Conservation (phyloP, 2,888 invertebrate genomes). For the Phyto melanocephala region DNA sequence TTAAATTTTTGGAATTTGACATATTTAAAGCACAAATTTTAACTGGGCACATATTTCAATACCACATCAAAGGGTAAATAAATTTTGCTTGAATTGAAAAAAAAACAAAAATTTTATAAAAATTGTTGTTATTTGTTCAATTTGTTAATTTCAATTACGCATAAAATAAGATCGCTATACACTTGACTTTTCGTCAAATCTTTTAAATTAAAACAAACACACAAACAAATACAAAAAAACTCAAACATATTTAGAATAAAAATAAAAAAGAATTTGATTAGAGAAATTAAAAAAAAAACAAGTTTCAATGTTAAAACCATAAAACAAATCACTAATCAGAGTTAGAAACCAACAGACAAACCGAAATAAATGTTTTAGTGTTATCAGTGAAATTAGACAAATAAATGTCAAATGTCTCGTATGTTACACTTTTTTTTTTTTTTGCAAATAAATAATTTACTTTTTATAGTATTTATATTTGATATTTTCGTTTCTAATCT, state of each 20-base stretch:
- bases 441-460: slow-evolving; percentile 14
- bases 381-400: slow-evolving; percentile 50
- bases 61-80: no score
- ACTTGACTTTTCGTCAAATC: slow-evolving; percentile 71
- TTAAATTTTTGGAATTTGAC: no score
- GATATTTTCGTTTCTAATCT: slow-evolving; percentile 47
- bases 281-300: slow-evolving; percentile 21
- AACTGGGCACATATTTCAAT: no score
- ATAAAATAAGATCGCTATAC: slow-evolving; percentile 74
- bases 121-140: slow-evolving; percentile 63
- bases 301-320: slow-evolving; percentile 44
- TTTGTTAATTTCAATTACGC: slow-evolving; percentile 76
- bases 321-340: slow-evolving; percentile 25
- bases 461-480: neutral
- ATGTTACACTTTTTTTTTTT: neutral
- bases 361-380: neutral
- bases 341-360: neutral
- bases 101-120: slow-evolving; percentile 62
- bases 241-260: neutral
- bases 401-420: slow-evolving; percentile 24
- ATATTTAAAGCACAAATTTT: no score
- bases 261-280: slow-evolving; percentile 11
- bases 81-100: no score
- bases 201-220: no score
- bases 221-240: slow-evolving; percentile 1